These are phyloP conservation scores for Notocelia uddmanniana DNA, from an alignment of 2,888 invertebrate genomes.

Conservation along the genomic window DNA sequence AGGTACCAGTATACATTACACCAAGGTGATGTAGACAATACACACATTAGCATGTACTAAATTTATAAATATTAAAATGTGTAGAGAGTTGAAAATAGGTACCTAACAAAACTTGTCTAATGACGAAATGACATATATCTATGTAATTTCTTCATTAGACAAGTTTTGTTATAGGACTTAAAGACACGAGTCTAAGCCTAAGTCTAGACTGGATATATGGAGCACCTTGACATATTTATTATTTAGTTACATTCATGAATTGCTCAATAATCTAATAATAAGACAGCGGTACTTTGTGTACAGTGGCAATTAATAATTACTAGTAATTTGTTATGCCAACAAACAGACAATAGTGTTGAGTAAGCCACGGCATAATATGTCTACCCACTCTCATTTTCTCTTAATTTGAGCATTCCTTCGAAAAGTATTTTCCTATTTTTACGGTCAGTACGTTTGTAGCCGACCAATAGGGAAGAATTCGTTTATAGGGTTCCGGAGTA, in stretches of 20 bases:
- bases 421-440: too few species aligned
- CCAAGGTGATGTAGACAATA: too few species aligned
- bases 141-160: too few species aligned
- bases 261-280: constrained; percentile 24
- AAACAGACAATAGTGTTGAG: constrained; percentile 17
- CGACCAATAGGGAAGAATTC: too few species aligned
- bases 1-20: too few species aligned
- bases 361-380: neutral
- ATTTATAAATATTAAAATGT: neutral
- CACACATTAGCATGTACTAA: neutral
- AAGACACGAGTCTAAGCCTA: constrained; percentile 13
- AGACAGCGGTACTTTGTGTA: constrained; percentile 19
- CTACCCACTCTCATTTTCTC: neutral
- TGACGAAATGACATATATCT: neutral
- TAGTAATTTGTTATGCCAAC: constrained; percentile 20
- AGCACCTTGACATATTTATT: constrained; percentile 26
- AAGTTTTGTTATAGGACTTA: too few species aligned
- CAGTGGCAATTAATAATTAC: constrained; percentile 15
- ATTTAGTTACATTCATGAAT: neutral
- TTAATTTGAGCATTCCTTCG: too few species aligned
- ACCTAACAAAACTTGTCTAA: neutral
- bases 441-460: too few species aligned
- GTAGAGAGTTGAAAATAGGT: too few species aligned
- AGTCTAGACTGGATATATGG: neutral
- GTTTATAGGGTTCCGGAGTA: too few species aligned